Evolutionary conservation across 1,140 invertebrate species (phyloP), one percentile per base, ranked within the genome.

Genomic region (Apis cerana): DNA sequence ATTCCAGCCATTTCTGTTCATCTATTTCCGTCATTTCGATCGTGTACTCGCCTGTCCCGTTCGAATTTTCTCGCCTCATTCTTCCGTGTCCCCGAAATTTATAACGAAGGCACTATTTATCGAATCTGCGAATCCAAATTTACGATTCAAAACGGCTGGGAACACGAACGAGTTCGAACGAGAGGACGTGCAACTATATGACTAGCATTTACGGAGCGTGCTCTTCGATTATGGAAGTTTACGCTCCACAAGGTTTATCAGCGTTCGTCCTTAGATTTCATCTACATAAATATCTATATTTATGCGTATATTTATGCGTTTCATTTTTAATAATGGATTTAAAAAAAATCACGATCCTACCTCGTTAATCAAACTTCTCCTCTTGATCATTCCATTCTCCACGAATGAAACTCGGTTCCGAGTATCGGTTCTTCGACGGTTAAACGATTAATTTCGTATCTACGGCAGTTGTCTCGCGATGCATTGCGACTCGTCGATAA

Each of bases 121-220:
- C 19, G 61, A 62, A 62, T 33, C 19, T 59, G 9, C 13, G 52
- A 3, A 43, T 43, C 4, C 75, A 59, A 17, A 15, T 65, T 10
- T n/a, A 52, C 27, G 23, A 27, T 52, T 54, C 3, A 7, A 12
- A 56, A 23, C 21, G 17, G 23, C 23, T n/a, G 58, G 50, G 19
- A 58, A 27, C 75, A 83, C 69, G 69, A 87, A 68, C 59, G 79
- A 82, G 67, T 86, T 79, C 83, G 80, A 80, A 77, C 74, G 85
- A 72, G 74, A 85, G 68, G 56, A 88, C 70, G 67, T 83, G 68
- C 70, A 21, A 68, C 59, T 54, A 23, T 75, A 61, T 85, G 86
- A 88, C 86, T 89, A 85, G 86, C 71, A 88, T 87, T 83, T 78
- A 83, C 58, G 54, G 70, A 79, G 48, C 62, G 65, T 17, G 71